These are phyloP conservation scores for Euschistus heros DNA, from an alignment of 1,140 invertebrate genomes.

Conservation along the genomic window DNA sequence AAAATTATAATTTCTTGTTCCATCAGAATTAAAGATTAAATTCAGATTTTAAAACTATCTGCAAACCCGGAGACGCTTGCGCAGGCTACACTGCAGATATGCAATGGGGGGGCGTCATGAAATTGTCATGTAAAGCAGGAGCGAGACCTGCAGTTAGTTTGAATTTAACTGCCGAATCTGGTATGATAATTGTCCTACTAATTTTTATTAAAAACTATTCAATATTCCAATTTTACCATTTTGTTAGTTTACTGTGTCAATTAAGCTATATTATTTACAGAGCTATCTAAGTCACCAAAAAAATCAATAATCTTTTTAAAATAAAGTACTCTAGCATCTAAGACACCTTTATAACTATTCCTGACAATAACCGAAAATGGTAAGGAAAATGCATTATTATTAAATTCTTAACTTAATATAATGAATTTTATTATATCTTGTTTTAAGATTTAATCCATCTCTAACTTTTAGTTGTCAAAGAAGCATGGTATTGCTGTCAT, in stretches of 20 bases:
- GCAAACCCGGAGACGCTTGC: background rate
- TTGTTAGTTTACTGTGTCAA: background rate
- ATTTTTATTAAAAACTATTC: background rate
- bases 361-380: too few species aligned
- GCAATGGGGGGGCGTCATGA: background rate
- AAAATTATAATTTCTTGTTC: too few species aligned
- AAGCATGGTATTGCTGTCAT: background rate
- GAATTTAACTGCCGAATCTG: background rate
- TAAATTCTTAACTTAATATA: background rate
- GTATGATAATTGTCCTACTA: background rate
- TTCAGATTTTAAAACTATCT: too few species aligned
- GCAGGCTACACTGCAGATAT: slow-evolving; percentile 6
- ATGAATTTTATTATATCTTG: background rate
- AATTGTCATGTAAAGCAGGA: slow-evolving; percentile 2
- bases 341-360: too few species aligned
- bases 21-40: too few species aligned
- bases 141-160: background rate
- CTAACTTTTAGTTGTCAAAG: background rate
- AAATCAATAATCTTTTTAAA: slow-evolving; percentile 1
- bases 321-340: background rate
- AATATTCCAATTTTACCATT: background rate
- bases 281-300: background rate
- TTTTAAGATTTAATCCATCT: background rate
- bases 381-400: too few species aligned
- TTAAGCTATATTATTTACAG: background rate